phyloP scores from a whole-genome alignment of 2,113 vertebrate species.

The Pithys albifrons region DNA sequence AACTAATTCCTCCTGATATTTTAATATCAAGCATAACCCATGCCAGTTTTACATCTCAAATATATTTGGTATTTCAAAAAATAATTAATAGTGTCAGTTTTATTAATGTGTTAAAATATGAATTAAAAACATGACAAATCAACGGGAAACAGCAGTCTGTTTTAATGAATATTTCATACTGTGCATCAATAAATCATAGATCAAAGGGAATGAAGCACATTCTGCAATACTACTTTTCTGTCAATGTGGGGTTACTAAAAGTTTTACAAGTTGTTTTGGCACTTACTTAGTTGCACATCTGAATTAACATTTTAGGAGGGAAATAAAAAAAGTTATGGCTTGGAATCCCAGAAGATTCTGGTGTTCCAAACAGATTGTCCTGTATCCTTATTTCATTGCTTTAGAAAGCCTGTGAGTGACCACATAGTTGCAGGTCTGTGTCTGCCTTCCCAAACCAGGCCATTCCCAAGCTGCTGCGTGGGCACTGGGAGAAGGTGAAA shows the following conservation, averaged over 20 bases:
- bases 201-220: constrained; percentile 53
- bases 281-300: constrained; percentile 6
- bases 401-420: neutral
- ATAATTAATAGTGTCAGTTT: constrained; percentile 76
- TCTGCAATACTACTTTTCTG: constrained; percentile 32
- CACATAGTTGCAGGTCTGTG: neutral
- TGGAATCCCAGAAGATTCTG: neutral
- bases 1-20: constrained; percentile 41
- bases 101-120: constrained; percentile 81
- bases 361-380: neutral
- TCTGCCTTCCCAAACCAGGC: neutral
- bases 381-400: neutral
- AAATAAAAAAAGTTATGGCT: neutral
- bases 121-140: constrained; percentile 81
- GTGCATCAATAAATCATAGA: constrained; percentile 75
- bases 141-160: constrained; percentile 73
- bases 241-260: constrained; percentile 51
- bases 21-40: constrained; percentile 21
- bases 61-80: constrained; percentile 71
- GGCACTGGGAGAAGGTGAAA: neutral
- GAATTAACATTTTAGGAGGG: constrained; percentile 34
- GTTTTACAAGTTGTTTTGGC: constrained; percentile 58
- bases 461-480: neutral
- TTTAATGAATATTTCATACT: constrained; percentile 80
- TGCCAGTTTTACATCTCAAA: constrained; percentile 56